A percentile compares a stretch with the other conserved stretches of the same genome.
Evolutionary conservation across 2,888 invertebrate species (phyloP).

Genomic region (Mimachlamys varia): DNA sequence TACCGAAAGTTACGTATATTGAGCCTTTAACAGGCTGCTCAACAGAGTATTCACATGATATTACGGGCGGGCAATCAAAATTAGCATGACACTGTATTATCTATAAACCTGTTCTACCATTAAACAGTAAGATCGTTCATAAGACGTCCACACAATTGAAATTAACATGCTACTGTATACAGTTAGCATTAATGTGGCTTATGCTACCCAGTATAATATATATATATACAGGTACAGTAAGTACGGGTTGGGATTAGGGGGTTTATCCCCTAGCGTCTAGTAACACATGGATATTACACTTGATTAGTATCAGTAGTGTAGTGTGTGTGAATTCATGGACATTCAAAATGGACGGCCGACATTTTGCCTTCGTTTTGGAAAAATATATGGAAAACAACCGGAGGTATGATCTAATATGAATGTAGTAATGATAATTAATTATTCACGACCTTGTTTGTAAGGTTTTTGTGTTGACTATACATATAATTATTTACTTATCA

Average conservation of each 20-base stretch:
- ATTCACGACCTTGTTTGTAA: background rate
- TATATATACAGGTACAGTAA: background rate
- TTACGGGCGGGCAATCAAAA: background rate
- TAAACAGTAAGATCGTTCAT: background rate
- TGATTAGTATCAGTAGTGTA: background rate
- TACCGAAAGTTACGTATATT: too few relatives aligned
- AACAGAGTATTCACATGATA: background rate
- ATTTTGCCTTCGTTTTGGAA: conserved; percentile 33
- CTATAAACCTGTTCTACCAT: background rate
- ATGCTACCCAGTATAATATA: background rate
- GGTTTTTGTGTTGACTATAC: background rate
- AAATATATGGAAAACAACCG: conserved; percentile 30
- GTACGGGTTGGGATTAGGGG: background rate
- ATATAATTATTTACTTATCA: too few relatives aligned
- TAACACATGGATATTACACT: background rate
- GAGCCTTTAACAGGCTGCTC: too few relatives aligned
- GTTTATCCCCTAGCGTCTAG: conserved; percentile 16
- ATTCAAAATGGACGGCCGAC: conserved; percentile 24
- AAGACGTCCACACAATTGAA: background rate
- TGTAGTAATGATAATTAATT: background rate
- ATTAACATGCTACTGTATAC: background rate
- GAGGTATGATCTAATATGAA: background rate
- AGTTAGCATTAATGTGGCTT: background rate
- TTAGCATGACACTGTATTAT: background rate
- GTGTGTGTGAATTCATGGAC: conserved; percentile 11